Percentiles rank a stretch among this genome's conserved stretches.
Evolutionary conservation across 2,888 invertebrate species (phyloP).

Genomic region (Aleiodes alternator): DNA sequence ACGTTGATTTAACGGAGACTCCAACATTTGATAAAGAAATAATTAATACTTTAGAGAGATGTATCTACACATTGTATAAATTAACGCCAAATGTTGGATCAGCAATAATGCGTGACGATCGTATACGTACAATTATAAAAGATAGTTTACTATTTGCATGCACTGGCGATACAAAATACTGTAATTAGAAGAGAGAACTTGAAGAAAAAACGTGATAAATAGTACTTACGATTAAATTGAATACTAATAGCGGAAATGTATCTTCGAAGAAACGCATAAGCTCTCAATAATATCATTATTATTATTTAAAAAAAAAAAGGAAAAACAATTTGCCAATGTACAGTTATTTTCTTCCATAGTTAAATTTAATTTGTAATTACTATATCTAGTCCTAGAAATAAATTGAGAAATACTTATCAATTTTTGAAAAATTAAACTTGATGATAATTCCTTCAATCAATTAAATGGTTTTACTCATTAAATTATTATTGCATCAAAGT

Average conservation of each 20-base stretch:
- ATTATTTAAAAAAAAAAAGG: not conserved
- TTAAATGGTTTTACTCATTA: not conserved
- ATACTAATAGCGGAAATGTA: not conserved
- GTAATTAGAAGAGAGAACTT: conserved; percentile 54
- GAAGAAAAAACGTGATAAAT: conserved; percentile 16
- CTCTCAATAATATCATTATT: not conserved
- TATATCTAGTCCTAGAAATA: conserved; percentile 54
- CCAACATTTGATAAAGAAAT: conserved; percentile 68
- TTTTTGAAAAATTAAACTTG: too few species aligned
- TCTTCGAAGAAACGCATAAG: conserved; percentile 23
- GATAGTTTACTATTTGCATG: conserved; percentile 62
- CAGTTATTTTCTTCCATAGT: conserved; percentile 42
- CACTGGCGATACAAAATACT: conserved; percentile 66
- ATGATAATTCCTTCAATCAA: not conserved
- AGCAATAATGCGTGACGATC: conserved; percentile 64
- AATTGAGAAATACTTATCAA: conserved; percentile 41
- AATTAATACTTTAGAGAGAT: conserved; percentile 65
- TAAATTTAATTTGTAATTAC: conserved; percentile 38
- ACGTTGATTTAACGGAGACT: conserved; percentile 66
- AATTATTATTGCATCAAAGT: too few species aligned
- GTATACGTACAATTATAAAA: conserved; percentile 64
- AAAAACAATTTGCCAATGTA: conserved; percentile 15
- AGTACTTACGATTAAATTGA: conserved; percentile 50
- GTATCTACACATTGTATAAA: conserved; percentile 66
- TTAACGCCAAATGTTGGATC: conserved; percentile 63